Conservation (phyloP, 2,113 vertebrate species). For the Equus quagga region DNA sequence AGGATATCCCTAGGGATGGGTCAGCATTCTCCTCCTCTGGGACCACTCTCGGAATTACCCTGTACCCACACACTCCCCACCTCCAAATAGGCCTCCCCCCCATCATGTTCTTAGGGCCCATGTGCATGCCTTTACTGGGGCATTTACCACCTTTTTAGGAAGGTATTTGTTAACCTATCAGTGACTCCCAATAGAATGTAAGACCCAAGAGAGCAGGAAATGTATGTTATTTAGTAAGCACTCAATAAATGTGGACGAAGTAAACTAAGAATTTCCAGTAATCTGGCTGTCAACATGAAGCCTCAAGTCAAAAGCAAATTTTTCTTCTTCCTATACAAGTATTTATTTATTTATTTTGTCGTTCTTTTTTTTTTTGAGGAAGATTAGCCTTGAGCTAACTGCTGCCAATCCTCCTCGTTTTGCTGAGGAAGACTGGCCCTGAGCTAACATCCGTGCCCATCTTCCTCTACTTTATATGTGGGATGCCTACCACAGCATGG, state of each 20-base stretch:
- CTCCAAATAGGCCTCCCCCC: background rate
- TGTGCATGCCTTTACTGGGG: fast-evolving
- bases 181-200: background rate
- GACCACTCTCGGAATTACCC: fast-evolving
- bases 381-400: too few relatives aligned
- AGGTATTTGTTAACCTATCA: background rate
- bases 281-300: background rate
- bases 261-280: background rate
- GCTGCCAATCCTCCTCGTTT: too few relatives aligned
- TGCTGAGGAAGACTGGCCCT: too few relatives aligned
- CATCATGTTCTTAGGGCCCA: fast-evolving
- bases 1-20: background rate
- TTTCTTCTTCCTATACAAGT: too few relatives aligned
- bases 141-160: background rate
- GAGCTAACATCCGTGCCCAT: too few relatives aligned
- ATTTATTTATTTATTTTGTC: too few relatives aligned
- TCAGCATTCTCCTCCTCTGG: background rate
- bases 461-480: too few relatives aligned
- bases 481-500: too few relatives aligned
- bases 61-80: too few relatives aligned
- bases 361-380: too few relatives aligned
- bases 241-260: background rate
- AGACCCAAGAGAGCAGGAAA: background rate
- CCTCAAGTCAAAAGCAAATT: background rate
- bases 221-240: fast-evolving